Base-by-base conservation (phyloP, 2,888 invertebrate genomes). In the Atrina japonica region DNA sequence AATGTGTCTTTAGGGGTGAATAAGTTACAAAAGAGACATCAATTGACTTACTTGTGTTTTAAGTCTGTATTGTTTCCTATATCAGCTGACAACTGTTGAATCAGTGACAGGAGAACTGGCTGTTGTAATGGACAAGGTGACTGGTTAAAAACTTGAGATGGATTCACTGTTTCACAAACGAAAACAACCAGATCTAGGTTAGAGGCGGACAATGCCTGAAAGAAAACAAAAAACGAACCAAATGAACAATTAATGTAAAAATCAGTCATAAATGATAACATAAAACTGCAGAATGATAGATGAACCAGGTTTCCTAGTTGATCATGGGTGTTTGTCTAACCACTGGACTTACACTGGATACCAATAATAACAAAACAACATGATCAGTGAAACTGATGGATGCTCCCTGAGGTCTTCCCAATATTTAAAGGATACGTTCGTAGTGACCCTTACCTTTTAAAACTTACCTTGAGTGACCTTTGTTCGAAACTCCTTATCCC, bases 81-180 rank as follows among this genome's bases (percentile, higher is more conserved):
- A 88, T 98, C 97, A 0, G 96, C 95, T 21, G 97, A 95, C 23
- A 98, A 93, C 91, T 98, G 98, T 88, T 98, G 97, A 83, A 99
- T 95, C 30, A 99, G 93, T 2, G 98, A 97, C 61, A 99, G 92
- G 77, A 98, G 92, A 70, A 97, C 96, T 83, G 95, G 96, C 90
- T 97, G 97, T 80, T 95, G 94, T 69, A 97, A 93, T 27, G 93
- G 93, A 86, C 96, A 96, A 2, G 93, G 92, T 18, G 94, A 93
- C 66, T 87, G 83, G 58, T 91, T 91, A 91, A 98, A 96, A 73
- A 97, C 95, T 73, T 93, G 93, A 66, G 93, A 93, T 0, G 96
- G 95, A 87, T 96, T 95, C 23, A 96, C 96, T 74, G 94, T 93
- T 86, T 96, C 95, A 90, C 98, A 96, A 14, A 96, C 95, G 78